Evolutionary conservation across 2,113 vertebrate species (phyloP), one percentile per base, ranked within the genome.

Genomic region (Bujurquina vittata): DNA sequence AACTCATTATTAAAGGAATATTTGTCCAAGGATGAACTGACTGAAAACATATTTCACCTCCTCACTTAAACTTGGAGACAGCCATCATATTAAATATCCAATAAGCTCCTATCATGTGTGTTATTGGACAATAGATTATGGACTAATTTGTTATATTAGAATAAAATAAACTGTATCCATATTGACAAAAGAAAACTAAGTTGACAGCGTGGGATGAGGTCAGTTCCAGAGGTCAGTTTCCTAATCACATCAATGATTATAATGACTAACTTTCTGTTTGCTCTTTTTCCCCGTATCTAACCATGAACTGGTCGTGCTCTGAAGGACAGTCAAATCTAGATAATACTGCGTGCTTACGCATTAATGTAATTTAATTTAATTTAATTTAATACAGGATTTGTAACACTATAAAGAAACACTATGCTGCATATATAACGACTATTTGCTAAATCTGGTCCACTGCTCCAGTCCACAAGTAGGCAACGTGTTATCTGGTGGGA

Each of bases 221-320:
- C 57, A 79, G 85, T 86, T 87, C 46, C 89, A 91, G 81, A 87
- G 75, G 89, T 88, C 75, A 62, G 54, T 86, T 92, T 92, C 82
- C 86, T 87, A 87, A 93, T 91, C 87, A 37, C 79, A 77, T 79
- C 81, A 79, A 17, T 82, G 57, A 84, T 83, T 90, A 61, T 84
- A 93, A 93, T 95, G 88, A 86, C 91, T 94, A 94, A 94, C 93
- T 89, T 94, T 89, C 5, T 94, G 85, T 94, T 92, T 80, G 79
- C 84, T 90, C 72, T 87, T 84, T 78, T 84, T 40, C 57, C 80
- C 23, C 75, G 87, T 91, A 92, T 89, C 84, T 29, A 90, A 72
- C 58, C 89, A 83, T 92, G 88, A 93, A 90, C 90, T 62, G 85
- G 87, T 84, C 89, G 75, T 87, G 88, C 79, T 91, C 91, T 81